These are phyloP conservation scores for Drosophila subobscura DNA, from an alignment of 1,140 invertebrate genomes.

Conservation along the genomic window DNA sequence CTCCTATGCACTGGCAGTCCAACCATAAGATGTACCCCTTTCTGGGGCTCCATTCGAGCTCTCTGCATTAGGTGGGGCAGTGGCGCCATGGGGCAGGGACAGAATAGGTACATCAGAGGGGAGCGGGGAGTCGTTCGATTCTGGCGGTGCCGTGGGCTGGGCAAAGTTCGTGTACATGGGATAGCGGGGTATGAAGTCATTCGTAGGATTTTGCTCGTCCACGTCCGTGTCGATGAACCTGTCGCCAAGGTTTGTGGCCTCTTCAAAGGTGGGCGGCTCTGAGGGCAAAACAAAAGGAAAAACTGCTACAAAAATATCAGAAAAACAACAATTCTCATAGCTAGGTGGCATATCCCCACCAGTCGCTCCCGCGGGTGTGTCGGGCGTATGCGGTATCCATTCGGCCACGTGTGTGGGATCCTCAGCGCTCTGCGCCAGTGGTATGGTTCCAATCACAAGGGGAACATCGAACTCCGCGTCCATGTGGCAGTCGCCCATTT, in stretches of 20 bases:
- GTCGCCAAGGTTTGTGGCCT: conserved; percentile 59
- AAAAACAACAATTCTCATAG: conserved; percentile 49
- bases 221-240: conserved; percentile 69
- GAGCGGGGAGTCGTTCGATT: background rate
- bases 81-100: conserved; percentile 20
- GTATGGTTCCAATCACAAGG: conserved; percentile 70
- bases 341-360: conserved; percentile 60
- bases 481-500: conserved; percentile 54
- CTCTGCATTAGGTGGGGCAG: conserved; percentile 17
- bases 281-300: background rate
- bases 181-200: conserved; percentile 73
- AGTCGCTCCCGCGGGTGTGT: conserved; percentile 61
- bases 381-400: conserved; percentile 69
- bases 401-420: conserved; percentile 38
- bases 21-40: conserved; percentile 26
- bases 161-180: conserved; percentile 77
- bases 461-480: conserved; percentile 56
- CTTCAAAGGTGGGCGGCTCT: conserved; percentile 76
- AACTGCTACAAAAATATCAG: background rate
- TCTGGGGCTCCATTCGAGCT: background rate
- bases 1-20: conserved; percentile 12
- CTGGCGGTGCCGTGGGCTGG: conserved; percentile 46
- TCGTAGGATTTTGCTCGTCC: conserved; percentile 62
- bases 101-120: conserved; percentile 17
- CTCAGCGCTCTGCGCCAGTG: conserved; percentile 59